A percentile compares a stretch with the other conserved stretches of the same genome.
Evolutionary conservation across 2,888 invertebrate genomes (phyloP).

Genomic region (Rhamphomyia laevipes): DNA sequence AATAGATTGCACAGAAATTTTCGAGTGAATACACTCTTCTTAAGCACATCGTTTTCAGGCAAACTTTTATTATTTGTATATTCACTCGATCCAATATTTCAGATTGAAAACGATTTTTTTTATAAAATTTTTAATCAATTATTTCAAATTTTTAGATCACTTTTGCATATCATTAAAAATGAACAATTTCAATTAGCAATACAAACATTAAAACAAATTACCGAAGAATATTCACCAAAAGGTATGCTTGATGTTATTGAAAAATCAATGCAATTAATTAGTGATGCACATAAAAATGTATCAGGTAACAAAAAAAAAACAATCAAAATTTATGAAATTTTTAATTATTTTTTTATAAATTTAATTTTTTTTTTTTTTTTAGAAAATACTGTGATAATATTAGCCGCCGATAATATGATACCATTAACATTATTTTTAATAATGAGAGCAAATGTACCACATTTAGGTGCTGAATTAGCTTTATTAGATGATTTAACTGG

Average conservation of each 20-base stretch:
- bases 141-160: conserved; percentile 18
- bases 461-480: conserved; percentile 37
- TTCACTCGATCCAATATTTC: too few relatives aligned
- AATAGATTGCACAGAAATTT: too few relatives aligned
- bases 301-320: conserved; percentile 19
- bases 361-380: conserved; percentile 5
- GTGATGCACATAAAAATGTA: conserved; percentile 29
- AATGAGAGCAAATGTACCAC: conserved; percentile 34
- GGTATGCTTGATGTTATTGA: conserved; percentile 36
- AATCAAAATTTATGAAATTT: background rate
- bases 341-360: background rate
- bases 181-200: conserved; percentile 28
- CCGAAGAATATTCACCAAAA: conserved; percentile 35
- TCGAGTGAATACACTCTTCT: too few relatives aligned
- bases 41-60: too few relatives aligned
- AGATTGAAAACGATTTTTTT: background rate
- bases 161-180: conserved; percentile 26
- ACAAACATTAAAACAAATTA: conserved; percentile 29
- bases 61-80: too few relatives aligned
- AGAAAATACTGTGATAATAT: conserved; percentile 27
- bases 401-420: conserved; percentile 35
- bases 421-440: conserved; percentile 34
- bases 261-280: conserved; percentile 31
- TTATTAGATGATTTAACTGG: conserved; percentile 34
- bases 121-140: background rate